phyloP scores from a whole-genome alignment of 2,797 vertebrate species.

The Hyperoplus immaculatus region DNA sequence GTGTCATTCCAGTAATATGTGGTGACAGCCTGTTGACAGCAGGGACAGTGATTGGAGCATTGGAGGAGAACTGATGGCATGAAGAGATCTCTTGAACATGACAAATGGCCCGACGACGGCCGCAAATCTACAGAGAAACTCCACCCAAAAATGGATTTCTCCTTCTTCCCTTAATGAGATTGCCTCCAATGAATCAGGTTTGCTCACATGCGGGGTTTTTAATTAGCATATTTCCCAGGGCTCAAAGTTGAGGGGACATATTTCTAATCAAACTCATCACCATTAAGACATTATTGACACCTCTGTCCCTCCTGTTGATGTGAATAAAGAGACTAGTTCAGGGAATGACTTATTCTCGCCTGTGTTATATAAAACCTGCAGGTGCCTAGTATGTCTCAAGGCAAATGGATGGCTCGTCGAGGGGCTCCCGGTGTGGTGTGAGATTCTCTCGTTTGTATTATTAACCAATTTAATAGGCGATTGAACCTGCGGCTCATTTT shows the following conservation, averaged over 20 bases:
- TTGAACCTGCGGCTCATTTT: constrained; percentile 63
- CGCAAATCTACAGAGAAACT: constrained; percentile 70
- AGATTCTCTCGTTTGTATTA: constrained; percentile 62
- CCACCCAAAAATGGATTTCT: constrained; percentile 77
- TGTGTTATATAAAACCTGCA: constrained; percentile 12
- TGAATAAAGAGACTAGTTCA: constrained; percentile 26
- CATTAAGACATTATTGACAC: constrained; percentile 65
- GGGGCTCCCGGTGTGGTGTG: constrained; percentile 25
- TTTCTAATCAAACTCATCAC: constrained; percentile 67
- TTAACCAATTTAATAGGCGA: constrained; percentile 74
- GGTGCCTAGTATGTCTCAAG: constrained; percentile 13
- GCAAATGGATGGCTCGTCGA: constrained; percentile 33
- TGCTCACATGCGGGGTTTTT: constrained; percentile 59
- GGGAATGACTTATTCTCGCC: constrained; percentile 37
- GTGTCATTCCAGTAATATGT: constrained; percentile 32
- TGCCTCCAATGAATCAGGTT: constrained; percentile 81
- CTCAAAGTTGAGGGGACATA: constrained; percentile 45
- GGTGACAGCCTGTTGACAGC: constrained; percentile 47
- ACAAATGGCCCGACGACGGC: constrained; percentile 55
- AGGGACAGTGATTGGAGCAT: constrained; percentile 32
- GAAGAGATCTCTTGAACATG: constrained; percentile 53
- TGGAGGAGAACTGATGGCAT: constrained; percentile 46
- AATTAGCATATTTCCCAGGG: constrained; percentile 72
- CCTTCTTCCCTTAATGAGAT: constrained; percentile 76
- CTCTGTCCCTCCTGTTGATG: constrained; percentile 42